Conservation (phyloP, 2,113 vertebrate species). For the Hipposideros armiger region DNA sequence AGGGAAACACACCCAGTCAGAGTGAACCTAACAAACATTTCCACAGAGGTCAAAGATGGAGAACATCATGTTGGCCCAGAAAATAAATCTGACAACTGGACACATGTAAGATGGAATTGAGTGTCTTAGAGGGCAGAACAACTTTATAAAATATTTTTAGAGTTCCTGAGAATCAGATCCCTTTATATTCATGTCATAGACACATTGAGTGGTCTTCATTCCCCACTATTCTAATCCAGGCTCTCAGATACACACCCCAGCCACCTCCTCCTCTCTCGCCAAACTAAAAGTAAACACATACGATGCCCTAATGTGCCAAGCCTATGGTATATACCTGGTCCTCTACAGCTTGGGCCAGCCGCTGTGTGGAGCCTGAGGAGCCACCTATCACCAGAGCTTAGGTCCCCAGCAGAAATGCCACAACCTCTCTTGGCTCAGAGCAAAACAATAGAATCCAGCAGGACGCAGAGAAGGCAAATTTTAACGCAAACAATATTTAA, state of each 20-base stretch:
- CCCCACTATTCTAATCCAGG: not conserved
- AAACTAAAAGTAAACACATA: not conserved
- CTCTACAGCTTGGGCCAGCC: not conserved
- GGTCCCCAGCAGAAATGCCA: not conserved
- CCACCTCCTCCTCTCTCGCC: not conserved
- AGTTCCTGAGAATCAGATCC: not conserved
- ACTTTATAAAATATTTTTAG: not conserved
- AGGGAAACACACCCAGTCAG: too few species aligned
- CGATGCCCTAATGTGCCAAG: rapidly evolving
- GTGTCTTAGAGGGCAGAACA: not conserved
- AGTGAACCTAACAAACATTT: not conserved
- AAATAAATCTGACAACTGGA: not conserved
- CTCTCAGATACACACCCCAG: not conserved
- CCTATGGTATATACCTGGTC: rapidly evolving
- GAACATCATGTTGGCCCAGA: rapidly evolving
- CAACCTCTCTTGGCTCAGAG: not conserved
- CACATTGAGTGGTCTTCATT: too few species aligned
- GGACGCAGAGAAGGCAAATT: conserved; percentile 27
- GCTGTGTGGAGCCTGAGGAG: not conserved
- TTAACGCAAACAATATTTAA: conserved; percentile 62
- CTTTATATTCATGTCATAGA: not conserved
- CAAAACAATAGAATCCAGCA: not conserved
- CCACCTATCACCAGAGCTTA: not conserved
- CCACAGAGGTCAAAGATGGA: not conserved
- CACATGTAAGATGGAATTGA: not conserved